Evolutionary conservation across 2,113 vertebrate species (phyloP).

Genomic region (Patagioenas fasciata): DNA sequence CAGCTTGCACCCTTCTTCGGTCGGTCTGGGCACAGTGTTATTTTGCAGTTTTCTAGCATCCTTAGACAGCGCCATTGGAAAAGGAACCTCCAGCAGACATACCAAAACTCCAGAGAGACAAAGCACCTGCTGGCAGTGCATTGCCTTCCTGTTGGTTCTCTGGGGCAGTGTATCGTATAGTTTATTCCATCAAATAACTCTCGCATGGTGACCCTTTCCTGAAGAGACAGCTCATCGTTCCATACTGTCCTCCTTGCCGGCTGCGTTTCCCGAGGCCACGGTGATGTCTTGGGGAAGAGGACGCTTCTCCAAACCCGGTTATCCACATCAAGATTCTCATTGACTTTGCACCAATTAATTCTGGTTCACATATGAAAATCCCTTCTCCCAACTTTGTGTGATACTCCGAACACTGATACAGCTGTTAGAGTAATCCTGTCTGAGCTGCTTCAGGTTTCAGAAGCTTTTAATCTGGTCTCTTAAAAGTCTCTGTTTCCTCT

Average conservation of each 20-base stretch:
- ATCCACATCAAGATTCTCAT: background rate
- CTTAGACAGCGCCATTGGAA: background rate
- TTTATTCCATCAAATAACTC: background rate
- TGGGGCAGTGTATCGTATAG: rapidly evolving
- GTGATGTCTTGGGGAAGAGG: background rate
- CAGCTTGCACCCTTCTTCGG: background rate
- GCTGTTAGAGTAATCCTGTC: background rate
- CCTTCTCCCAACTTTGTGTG: background rate
- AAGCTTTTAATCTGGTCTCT: background rate
- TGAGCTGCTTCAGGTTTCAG: background rate
- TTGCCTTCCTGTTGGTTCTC: background rate
- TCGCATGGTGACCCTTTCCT: background rate
- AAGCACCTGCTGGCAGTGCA: background rate
- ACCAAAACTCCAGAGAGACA: background rate
- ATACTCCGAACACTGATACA: background rate
- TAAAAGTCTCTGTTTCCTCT: background rate
- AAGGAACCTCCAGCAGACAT: background rate
- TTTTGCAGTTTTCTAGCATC: background rate
- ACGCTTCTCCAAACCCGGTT: background rate
- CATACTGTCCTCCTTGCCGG: background rate
- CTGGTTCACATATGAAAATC: background rate
- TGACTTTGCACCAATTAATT: background rate
- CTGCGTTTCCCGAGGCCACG: background rate
- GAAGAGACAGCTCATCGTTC: background rate
- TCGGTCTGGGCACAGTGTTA: background rate